A percentile compares a stretch with the other conserved stretches of the same genome.
These are phyloP conservation scores for Orchestia grillus DNA, from an alignment of 1,140 invertebrate species.

Conservation along the genomic window DNA sequence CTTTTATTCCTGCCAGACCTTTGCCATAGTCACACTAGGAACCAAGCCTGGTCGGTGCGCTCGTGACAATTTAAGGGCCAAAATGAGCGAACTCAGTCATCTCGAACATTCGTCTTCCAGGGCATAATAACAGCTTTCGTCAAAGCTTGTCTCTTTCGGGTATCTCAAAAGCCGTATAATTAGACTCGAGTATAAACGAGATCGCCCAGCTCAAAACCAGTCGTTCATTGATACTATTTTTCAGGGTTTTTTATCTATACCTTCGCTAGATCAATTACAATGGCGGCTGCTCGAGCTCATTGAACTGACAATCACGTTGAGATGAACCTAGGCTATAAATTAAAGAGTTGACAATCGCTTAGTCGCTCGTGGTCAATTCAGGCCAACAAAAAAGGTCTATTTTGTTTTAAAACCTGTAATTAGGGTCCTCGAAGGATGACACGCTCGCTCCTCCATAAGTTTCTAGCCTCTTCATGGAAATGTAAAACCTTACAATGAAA, in stretches of 20 bases:
- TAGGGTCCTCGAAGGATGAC: slow-evolving; percentile 16
- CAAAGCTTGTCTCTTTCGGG: slow-evolving; percentile 53
- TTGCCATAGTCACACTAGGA: not conserved
- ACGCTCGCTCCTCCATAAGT: slow-evolving; percentile 14
- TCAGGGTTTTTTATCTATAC: slow-evolving; percentile 21
- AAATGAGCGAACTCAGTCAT: slow-evolving; percentile 50
- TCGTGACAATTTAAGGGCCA: slow-evolving; percentile 44
- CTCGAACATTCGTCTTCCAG: slow-evolving; percentile 10
- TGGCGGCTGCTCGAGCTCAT: slow-evolving; percentile 49
- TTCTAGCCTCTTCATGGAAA: not conserved
- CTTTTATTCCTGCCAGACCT: not conserved
- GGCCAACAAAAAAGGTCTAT: slow-evolving; percentile 47
- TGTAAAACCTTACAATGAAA: not conserved
- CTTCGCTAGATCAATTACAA: slow-evolving; percentile 53
- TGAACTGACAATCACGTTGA: slow-evolving; percentile 52
- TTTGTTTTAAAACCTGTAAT: slow-evolving; percentile 49
- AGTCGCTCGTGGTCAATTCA: slow-evolving; percentile 54
- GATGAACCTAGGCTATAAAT: slow-evolving; percentile 41
- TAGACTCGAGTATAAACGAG: slow-evolving; percentile 50
- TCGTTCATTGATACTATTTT: slow-evolving; percentile 54
- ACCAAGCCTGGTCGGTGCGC: slow-evolving; percentile 10
- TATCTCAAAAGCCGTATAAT: slow-evolving; percentile 46
- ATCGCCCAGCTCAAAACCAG: slow-evolving; percentile 32
- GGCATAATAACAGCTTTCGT: slow-evolving; percentile 47
- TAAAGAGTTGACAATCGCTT: slow-evolving; percentile 47